Evolutionary conservation across 30 jellyfish, hydroid and myxozoan species (phyloP), one percentile per base, ranked within the genome.

Genomic region (Catostylus mosaicus): DNA sequence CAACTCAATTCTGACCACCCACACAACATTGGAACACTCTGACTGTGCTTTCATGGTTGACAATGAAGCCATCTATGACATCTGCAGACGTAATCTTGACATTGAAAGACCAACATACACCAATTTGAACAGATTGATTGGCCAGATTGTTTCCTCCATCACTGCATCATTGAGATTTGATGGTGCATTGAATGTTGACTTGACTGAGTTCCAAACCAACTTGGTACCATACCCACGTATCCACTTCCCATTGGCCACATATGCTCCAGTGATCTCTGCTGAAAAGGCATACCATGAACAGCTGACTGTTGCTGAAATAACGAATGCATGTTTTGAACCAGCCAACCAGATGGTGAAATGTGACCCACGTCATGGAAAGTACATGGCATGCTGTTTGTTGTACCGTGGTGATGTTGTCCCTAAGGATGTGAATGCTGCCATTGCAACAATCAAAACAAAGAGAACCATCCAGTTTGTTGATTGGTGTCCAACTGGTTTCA

Each of bases 401-500:
- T 92, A 80, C 91, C 85, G 98, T 40, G 98, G 98, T 36, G 98
- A 92, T 74, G 98, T 92, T 59, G 98, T 87, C 31, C 98, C 98
- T 27, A 92, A 92, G 84, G 98, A 92, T 80, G 98, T 92, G 48
- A 86, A 86, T 77, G 95, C 97, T 18, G 97, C 98, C 69, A 92
- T 92, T 81, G 97, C 98, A 46, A 80, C 95, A 64, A 92, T 92
- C 97, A 92, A 92, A 51, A 86, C 98, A 50, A 92, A 87, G 85
- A 97, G 98, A 35, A 92, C 98, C 84, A 87, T 92, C 90, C 98
- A 92, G 81, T 93, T 93, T 71, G 98, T 91, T 6, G 98, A 91
- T 45, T 91, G 98, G 98, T 91, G 98, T 85, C 98, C 98, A 45
- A 91, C 98, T 85, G 98, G 98, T 2, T 91, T 91, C 95, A 91